Conservation (phyloP, 2,888 invertebrate genomes). For the Norana najaformis region DNA sequence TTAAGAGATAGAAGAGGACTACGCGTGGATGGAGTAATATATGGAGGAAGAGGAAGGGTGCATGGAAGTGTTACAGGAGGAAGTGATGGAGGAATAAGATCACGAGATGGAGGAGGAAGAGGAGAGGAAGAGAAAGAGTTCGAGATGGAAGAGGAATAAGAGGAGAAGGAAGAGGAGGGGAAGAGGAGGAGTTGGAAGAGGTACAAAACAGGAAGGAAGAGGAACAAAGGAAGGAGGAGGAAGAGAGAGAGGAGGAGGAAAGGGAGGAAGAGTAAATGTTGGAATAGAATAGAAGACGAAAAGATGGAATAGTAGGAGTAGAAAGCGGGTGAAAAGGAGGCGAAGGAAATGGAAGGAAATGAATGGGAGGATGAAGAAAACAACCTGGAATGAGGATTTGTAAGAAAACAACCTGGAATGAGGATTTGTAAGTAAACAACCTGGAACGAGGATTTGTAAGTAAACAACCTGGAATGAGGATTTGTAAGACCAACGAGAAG, state of each 20-base stretch:
- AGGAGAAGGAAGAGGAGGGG: neutral
- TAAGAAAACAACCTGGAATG: neutral
- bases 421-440: neutral
- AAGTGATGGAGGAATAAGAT: neutral
- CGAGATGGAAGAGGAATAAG: neutral
- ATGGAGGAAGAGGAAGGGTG: neutral
- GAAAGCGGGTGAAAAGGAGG: constrained; percentile 4
- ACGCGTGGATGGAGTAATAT: neutral
- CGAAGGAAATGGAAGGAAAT: neutral
- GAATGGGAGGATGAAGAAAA: neutral
- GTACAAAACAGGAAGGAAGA: neutral
- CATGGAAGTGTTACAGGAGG: neutral
- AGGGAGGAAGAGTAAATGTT: neutral
- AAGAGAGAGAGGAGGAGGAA: neutral
- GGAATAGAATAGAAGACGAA: constrained; percentile 30
- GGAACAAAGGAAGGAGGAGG: neutral
- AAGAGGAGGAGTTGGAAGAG: neutral
- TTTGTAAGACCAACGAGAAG: neutral
- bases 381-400: neutral
- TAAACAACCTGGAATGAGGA: neutral
- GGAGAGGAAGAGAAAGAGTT: neutral
- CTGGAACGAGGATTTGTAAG: neutral
- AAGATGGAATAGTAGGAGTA: neutral
- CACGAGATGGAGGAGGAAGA: neutral
- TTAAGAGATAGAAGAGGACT: neutral